Conservation (phyloP, 2,797 vertebrate genomes). For the Oryzias sinensis region DNA sequence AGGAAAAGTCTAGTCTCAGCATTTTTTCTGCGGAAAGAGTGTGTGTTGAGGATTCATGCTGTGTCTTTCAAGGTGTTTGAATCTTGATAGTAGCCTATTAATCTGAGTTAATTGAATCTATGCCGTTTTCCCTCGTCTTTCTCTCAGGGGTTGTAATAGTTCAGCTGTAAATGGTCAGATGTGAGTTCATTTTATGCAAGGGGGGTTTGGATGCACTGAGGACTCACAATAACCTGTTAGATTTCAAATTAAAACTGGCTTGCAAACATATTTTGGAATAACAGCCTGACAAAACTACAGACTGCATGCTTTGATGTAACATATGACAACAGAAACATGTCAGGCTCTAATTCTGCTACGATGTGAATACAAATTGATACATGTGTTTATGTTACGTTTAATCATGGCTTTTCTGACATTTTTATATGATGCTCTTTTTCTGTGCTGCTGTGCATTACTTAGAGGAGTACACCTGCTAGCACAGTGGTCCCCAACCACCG, state of each 20-base stretch:
- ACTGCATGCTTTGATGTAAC: slow-evolving; percentile 21
- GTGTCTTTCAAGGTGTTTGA: slow-evolving; percentile 54
- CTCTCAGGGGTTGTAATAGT: slow-evolving; percentile 51
- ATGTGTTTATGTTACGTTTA: slow-evolving; percentile 38
- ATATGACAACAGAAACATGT: slow-evolving; percentile 26
- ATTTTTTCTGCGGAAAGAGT: slow-evolving; percentile 49
- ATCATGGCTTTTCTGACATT: slow-evolving; percentile 4
- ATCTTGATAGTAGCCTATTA: slow-evolving; percentile 62
- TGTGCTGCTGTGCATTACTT: no score
- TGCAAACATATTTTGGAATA: slow-evolving; percentile 19
- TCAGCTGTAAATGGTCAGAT: slow-evolving; percentile 46
- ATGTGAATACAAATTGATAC: slow-evolving; percentile 31
- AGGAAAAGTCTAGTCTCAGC: slow-evolving; percentile 49
- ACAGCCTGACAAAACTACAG: slow-evolving; percentile 14
- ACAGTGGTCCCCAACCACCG: no score
- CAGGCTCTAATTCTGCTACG: slow-evolving; percentile 20
- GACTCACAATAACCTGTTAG: not conserved
- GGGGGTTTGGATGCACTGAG: slow-evolving; percentile 27
- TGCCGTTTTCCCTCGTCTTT: slow-evolving; percentile 24
- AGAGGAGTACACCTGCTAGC: no score
- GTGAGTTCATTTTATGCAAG: slow-evolving; percentile 28
- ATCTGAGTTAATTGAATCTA: slow-evolving; percentile 71
- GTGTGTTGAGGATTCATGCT: slow-evolving; percentile 32
- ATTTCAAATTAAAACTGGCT: slow-evolving; percentile 13
- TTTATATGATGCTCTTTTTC: slow-evolving; percentile 15